Evolutionary conservation across 2,888 invertebrate species (phyloP).

Genomic region (Sclerodermus sp.): DNA sequence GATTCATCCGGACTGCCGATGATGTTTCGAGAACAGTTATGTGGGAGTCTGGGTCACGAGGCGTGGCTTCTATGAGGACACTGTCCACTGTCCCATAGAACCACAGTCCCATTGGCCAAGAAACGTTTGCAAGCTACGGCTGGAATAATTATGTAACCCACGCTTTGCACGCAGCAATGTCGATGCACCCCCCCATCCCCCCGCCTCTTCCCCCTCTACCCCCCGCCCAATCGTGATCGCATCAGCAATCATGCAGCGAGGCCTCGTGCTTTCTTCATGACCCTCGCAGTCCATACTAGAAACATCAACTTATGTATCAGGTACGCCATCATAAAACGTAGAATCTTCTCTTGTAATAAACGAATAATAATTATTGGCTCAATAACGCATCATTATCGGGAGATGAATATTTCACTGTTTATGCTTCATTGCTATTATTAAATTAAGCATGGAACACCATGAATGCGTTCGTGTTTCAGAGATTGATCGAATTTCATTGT

Average conservation of each 20-base stretch:
- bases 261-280: neutral
- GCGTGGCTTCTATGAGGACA: slow-evolving; percentile 55
- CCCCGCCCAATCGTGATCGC: slow-evolving; percentile 24
- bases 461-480: too few relatives aligned
- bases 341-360: too few relatives aligned
- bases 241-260: slow-evolving; percentile 5
- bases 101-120: slow-evolving; percentile 57
- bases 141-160: slow-evolving; percentile 53
- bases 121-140: slow-evolving; percentile 50
- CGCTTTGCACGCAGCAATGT: slow-evolving; percentile 27
- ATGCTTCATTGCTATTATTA: too few relatives aligned
- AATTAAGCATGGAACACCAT: too few relatives aligned
- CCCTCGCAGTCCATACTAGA: too few relatives aligned
- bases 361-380: too few relatives aligned
- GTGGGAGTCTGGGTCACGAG: slow-evolving; percentile 58
- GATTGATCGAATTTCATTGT: too few relatives aligned
- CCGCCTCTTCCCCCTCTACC: neutral
- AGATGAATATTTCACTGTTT: too few relatives aligned
- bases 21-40: slow-evolving; percentile 56
- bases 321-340: too few relatives aligned
- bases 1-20: slow-evolving; percentile 45
- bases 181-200: slow-evolving; percentile 6
- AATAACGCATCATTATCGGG: too few relatives aligned
- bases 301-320: too few relatives aligned
- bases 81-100: slow-evolving; percentile 52